phyloP scores from a whole-genome alignment of 2,888 invertebrate species.

The Mythimna ferrago region DNA sequence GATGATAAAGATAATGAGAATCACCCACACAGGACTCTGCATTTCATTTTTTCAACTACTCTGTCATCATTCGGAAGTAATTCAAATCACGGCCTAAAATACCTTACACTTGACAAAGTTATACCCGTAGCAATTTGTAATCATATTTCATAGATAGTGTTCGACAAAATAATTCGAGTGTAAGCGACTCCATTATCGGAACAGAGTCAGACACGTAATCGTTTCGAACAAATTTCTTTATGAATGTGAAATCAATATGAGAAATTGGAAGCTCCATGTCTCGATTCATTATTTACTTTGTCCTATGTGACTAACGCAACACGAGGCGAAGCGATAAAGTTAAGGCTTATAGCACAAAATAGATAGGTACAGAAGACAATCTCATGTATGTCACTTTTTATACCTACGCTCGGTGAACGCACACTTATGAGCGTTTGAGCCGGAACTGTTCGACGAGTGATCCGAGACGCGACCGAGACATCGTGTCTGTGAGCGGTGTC shows the following conservation, averaged over 20 bases:
- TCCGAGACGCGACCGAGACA: no score
- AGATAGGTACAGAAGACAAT: no score
- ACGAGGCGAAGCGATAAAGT: neutral
- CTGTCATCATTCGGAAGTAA: neutral
- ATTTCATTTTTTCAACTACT: neutral
- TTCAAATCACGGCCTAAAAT: constrained; percentile 13
- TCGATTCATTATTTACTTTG: constrained; percentile 10
- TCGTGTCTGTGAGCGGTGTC: no score
- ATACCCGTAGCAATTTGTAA: constrained; percentile 15
- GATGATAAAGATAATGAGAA: no score
- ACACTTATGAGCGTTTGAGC: no score
- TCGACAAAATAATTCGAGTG: constrained; percentile 22
- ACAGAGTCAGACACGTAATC: constrained; percentile 7
- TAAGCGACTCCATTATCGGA: constrained; percentile 33
- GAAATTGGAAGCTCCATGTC: constrained; percentile 21
- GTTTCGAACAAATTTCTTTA: constrained; percentile 24
- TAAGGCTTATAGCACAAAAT: no score
- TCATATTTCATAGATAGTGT: constrained; percentile 32
- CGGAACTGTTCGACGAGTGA: no score
- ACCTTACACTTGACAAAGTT: neutral
- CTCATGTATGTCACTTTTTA: no score
- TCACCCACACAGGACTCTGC: no score
- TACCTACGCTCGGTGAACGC: no score
- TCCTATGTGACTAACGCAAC: no score
- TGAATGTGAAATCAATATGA: constrained; percentile 28